These are phyloP conservation scores for Sturnira hondurensis DNA, from an alignment of 2,113 vertebrate genomes.

Conservation along the genomic window DNA sequence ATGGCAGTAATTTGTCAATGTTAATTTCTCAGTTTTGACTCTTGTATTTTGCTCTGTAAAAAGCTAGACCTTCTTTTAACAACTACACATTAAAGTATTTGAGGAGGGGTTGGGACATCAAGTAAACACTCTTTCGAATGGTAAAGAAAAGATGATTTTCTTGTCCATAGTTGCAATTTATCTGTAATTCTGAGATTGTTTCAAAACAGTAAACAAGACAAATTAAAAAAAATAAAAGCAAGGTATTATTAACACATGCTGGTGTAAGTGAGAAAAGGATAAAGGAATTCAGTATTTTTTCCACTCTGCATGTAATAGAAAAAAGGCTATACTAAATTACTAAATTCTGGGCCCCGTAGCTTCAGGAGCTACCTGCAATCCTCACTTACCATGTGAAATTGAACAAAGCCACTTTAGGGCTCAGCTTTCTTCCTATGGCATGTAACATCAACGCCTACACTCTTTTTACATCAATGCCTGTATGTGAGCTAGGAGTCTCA, in stretches of 20 bases:
- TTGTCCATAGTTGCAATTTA: neutral
- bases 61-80: neutral
- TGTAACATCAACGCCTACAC: neutral
- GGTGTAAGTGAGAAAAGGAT: neutral
- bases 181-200: neutral
- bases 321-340: neutral
- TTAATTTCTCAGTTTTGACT: neutral
- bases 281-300: neutral
- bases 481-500: neutral
- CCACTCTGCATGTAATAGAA: neutral
- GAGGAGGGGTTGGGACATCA: accelerated
- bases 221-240: neutral
- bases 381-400: neutral
- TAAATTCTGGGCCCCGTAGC: neutral
- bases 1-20: neutral
- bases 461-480: neutral
- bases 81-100: neutral
- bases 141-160: neutral
- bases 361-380: neutral
- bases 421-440: neutral
- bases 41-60: neutral
- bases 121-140: neutral
- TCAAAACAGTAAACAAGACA: neutral
- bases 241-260: neutral
- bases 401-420: neutral